Evolutionary conservation across 2,888 invertebrate species (phyloP), one percentile per base, ranked within the genome.

Genomic region (Thymelicus acteon): DNA sequence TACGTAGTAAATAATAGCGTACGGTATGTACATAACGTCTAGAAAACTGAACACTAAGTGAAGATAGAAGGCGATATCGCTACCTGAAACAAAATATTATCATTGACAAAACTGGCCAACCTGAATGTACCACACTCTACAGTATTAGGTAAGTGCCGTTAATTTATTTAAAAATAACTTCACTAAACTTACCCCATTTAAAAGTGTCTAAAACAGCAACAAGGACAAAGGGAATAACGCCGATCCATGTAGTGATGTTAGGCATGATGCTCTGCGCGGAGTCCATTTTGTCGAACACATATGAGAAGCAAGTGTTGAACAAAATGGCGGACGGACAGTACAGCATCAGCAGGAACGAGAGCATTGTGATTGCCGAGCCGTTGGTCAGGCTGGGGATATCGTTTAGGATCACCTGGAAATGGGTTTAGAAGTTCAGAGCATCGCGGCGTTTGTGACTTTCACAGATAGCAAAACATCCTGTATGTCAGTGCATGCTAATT

Each of bases 11-110:
- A 98, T 95, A 62, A 97, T 96, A 12, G 97, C 97, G 84, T 97
- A 97, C 0, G 97, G 97, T 76, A 96, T 95, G 85, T 98, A 98
- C 94, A 97, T 96, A 44, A 97, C 96, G 82, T 97, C 96, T 69
- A 97, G 80, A 65, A 97, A 90, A 73, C 96, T 96, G 82, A 97
- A 97, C 57, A 97, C 90, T 47, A 95, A 90, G 84, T 98, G 97
- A 7, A 97, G 90, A 62, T 95, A 94, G 79, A 96, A 95, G 2
- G 96, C 96, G 60, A 95, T 95, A 79, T 95, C 94, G 62, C 95
- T 95, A 77, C 96, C 96, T 96, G 91, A 37, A 92, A 92, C 71
- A 72, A 75, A 74, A 74, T 54, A 39, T 31, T 15, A 4, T 37
- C 48, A 2, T 13, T 57, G n/a, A 12, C 19, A 52, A 19, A 24